phyloP scores from a whole-genome alignment of 2,113 vertebrate genomes.

The Psilopsiagon aurifrons region DNA sequence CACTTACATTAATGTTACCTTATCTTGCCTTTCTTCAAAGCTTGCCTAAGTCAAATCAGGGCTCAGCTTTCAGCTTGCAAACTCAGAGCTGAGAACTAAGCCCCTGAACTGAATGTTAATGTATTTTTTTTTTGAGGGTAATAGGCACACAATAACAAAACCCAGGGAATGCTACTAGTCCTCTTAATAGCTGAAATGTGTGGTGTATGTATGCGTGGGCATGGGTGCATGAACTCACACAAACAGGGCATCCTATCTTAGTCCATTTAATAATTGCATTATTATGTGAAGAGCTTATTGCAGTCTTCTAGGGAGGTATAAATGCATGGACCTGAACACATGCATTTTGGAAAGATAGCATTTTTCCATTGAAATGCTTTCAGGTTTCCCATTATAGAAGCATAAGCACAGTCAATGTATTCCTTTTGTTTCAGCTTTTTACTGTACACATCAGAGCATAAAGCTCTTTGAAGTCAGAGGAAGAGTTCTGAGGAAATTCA shows the following conservation, averaged over 20 bases:
- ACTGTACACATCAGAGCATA: not conserved
- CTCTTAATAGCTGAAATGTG: conserved; percentile 43
- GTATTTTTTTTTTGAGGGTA: not conserved
- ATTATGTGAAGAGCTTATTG: conserved; percentile 34
- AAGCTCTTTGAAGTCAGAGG: not conserved
- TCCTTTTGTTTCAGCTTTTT: not conserved
- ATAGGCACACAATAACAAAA: not conserved
- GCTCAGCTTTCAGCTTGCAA: conserved; percentile 65
- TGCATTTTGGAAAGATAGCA: not conserved
- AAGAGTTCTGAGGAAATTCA: not conserved
- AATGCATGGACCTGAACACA: not conserved
- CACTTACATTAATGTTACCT: conserved; percentile 55
- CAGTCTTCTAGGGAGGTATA: conserved; percentile 40
- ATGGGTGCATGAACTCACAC: not conserved
- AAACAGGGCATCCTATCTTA: not conserved
- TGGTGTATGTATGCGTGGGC: not conserved
- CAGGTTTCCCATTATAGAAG: not conserved
- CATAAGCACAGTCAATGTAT: not conserved
- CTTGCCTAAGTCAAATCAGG: not conserved
- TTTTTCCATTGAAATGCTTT: not conserved
- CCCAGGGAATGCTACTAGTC: conserved; percentile 35
- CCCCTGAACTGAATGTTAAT: conserved; percentile 33
- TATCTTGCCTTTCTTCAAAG: conserved; percentile 61
- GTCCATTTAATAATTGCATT: conserved; percentile 62
- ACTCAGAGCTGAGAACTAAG: conserved; percentile 31